Base-by-base conservation (phyloP, 2,113 vertebrate genomes). In the Coreoperca whiteheadi region DNA sequence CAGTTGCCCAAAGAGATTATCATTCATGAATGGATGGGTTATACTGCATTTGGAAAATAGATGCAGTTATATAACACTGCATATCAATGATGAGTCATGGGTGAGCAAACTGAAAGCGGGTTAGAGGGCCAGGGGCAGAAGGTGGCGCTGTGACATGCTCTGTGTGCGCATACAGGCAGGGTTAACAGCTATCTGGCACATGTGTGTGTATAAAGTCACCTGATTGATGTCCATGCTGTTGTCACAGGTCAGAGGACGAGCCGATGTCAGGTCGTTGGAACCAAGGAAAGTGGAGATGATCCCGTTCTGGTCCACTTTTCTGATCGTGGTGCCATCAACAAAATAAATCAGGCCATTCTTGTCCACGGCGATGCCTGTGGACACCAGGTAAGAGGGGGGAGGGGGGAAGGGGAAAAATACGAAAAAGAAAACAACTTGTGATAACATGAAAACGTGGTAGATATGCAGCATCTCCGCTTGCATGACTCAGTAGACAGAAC, bases 301-400 rank as follows among this genome's bases (percentile, higher is more conserved):
- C 66, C 98, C 98, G 37, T 98, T 99, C 70, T 97, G 97, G 93
- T 99, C 98, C 79, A 99, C 97, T 94, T 97, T 99, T 63, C 98
- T 96, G 89, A 99, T 99, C 81, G 99, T 98, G 56, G 98, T 98
- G 77, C 98, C 98, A 48, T 99, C 98, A 43, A 99, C 97, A 66
- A 99, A 99, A 93, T 98, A 99, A 92, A 99, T 99, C 87, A 99
- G 90, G 75, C 98, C 98, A 0, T 97, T 98, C 93, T 97, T 98
- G 91, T 99, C 97, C 30, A 99, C 92, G 0, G 97, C 96, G 87
- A 99, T 96, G 88, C 98, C 98, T 99, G 95, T 74, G 79, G 79
- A 91, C 77, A 80, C 25, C 80, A 80, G 46, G 82, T 79, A 5
- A 66, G 90, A 63, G 63, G 75, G 14, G 11, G 16, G 1, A n/a